Percentiles rank a stretch among this genome's conserved stretches.
Evolutionary conservation across 2,113 vertebrate species (phyloP).

Genomic region (Austrofundulus limnaeus): DNA sequence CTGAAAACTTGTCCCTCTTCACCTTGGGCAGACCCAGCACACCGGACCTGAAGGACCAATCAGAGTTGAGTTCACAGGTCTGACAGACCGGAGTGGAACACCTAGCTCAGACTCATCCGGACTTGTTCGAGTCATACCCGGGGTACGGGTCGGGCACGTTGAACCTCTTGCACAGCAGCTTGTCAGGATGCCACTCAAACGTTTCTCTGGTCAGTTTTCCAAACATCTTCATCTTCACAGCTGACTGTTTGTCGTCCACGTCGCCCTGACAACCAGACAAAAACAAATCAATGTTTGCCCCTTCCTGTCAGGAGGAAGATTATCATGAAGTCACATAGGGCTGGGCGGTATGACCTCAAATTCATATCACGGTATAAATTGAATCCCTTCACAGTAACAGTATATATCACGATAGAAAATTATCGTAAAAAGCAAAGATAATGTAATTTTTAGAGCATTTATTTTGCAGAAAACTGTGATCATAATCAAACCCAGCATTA

Average conservation of each 20-base stretch:
- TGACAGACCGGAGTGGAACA: not conserved
- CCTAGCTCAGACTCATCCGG: not conserved
- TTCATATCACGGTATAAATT: no score
- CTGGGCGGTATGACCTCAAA: no score
- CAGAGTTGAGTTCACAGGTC: constrained; percentile 1
- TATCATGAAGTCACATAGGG: no score
- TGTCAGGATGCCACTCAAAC: constrained; percentile 94
- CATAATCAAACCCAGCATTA: no score
- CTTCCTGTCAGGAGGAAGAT: accelerated
- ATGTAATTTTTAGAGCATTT: no score
- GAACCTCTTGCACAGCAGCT: constrained; percentile 93
- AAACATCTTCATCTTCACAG: constrained; percentile 96
- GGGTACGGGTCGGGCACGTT: constrained; percentile 93
- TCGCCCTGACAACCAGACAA: constrained; percentile 77
- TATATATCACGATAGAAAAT: no score
- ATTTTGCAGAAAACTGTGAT: no score
- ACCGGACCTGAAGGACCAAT: constrained; percentile 78
- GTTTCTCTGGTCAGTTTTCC: constrained; percentile 91
- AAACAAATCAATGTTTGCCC: not conserved
- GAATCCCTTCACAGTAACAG: no score
- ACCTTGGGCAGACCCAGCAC: constrained; percentile 89
- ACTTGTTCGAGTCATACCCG: constrained; percentile 74
- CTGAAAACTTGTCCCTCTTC: constrained; percentile 94
- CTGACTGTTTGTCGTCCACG: constrained; percentile 83
- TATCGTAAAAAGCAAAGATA: no score